Conservation (phyloP, 2,797 vertebrate species). For the Brotogeris chrysoptera region DNA sequence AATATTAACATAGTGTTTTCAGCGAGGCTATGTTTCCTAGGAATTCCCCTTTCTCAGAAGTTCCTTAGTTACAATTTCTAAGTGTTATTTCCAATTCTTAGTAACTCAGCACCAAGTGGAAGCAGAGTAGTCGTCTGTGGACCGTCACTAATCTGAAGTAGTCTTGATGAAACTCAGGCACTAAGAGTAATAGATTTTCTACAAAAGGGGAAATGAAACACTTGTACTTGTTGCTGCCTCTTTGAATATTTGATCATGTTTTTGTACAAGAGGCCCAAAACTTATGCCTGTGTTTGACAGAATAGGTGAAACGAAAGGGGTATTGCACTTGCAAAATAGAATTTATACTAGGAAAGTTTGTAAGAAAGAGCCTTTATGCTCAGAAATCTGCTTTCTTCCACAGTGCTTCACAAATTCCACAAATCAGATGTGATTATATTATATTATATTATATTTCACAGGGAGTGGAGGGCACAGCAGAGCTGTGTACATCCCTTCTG, state of each 20-base stretch:
- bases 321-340: neutral
- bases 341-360: neutral
- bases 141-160: neutral
- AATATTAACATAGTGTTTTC: neutral
- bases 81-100: neutral
- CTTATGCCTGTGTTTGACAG: neutral
- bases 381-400: neutral
- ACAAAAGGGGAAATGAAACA: neutral
- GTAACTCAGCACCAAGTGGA: slow-evolving; percentile 13
- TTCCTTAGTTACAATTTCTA: slow-evolving; percentile 7
- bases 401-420: neutral
- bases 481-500: neutral
- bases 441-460: neutral
- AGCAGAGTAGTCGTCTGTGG: neutral
- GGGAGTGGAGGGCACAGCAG: neutral
- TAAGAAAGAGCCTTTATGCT: neutral
- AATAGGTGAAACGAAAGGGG: neutral
- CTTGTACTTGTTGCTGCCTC: neutral
- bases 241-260: neutral
- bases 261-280: neutral
- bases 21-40: neutral
- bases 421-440: neutral
- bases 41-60: slow-evolving; percentile 6
- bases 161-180: neutral
- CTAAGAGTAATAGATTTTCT: neutral